Evolutionary conservation across 1,140 invertebrate genomes (phyloP).

Genomic region (Trinorchestia longiramus): DNA sequence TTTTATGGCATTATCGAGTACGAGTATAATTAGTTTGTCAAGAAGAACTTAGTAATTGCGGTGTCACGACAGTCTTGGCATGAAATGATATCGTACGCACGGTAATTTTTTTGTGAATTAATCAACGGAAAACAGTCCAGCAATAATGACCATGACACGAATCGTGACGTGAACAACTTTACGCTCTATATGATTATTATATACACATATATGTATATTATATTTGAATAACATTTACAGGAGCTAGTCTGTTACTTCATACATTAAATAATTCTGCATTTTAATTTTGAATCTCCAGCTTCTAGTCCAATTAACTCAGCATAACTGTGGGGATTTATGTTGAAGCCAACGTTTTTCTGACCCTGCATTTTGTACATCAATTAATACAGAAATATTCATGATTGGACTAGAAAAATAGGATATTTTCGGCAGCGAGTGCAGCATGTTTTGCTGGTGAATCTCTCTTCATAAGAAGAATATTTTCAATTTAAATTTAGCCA

Average conservation of each 20-base stretch:
- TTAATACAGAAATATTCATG: not conserved
- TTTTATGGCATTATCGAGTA: too few species aligned
- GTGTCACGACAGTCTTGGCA: too few species aligned
- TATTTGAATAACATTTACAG: too few species aligned
- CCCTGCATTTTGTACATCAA: not conserved
- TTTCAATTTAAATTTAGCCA: not conserved
- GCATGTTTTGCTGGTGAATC: not conserved
- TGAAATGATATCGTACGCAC: too few species aligned
- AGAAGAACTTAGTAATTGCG: too few species aligned
- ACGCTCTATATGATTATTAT: too few species aligned
- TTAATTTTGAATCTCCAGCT: constrained; percentile 9
- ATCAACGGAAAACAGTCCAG: too few species aligned
- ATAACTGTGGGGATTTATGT: constrained; percentile 3
- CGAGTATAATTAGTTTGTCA: too few species aligned
- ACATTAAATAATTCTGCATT: not conserved
- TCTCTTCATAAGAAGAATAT: not conserved
- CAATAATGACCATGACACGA: too few species aligned
- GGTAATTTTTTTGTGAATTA: too few species aligned
- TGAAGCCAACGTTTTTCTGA: not conserved
- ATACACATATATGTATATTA: too few species aligned
- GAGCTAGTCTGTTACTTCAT: not conserved
- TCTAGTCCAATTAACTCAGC: constrained; percentile 32
- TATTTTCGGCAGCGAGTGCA: not conserved
- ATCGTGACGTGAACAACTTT: too few species aligned
- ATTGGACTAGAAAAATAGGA: not conserved